Conservation (phyloP, 2,888 invertebrate genomes). For the Trichogramma dendrolimi region DNA sequence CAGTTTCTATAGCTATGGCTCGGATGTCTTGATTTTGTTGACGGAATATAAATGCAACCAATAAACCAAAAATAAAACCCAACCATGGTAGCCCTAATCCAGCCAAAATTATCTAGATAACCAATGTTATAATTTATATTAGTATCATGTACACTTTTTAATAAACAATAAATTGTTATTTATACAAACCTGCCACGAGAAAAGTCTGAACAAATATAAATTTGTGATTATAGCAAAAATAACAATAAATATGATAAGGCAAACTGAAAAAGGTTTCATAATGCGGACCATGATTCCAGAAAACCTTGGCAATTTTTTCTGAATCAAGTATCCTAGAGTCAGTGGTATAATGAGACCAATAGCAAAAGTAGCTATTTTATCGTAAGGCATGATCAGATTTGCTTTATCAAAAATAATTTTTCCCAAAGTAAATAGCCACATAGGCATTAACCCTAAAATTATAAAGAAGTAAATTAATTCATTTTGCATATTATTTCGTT, state of each 20-base stretch:
- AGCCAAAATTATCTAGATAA: conserved; percentile 69
- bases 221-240: conserved; percentile 86
- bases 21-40: conserved; percentile 67
- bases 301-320: conserved; percentile 65
- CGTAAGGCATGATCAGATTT: conserved; percentile 72
- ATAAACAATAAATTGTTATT: conserved; percentile 1
- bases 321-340: conserved; percentile 64
- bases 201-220: conserved; percentile 80
- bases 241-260: conserved; percentile 77
- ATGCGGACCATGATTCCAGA: conserved; percentile 71
- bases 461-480: neutral
- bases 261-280: conserved; percentile 77
- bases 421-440: conserved; percentile 88
- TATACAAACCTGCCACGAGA: conserved; percentile 74
- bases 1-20: conserved; percentile 90
- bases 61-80: conserved; percentile 71
- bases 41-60: conserved; percentile 59
- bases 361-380: conserved; percentile 70
- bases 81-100: conserved; percentile 79
- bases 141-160: conserved; percentile 3
- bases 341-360: conserved; percentile 74
- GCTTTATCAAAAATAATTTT: conserved; percentile 68
- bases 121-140: neutral
- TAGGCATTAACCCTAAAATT: conserved; percentile 72
- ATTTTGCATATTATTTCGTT: neutral